Evolutionary conservation across 2,797 vertebrate species (phyloP).

Genomic region (Pangasius macronema): DNA sequence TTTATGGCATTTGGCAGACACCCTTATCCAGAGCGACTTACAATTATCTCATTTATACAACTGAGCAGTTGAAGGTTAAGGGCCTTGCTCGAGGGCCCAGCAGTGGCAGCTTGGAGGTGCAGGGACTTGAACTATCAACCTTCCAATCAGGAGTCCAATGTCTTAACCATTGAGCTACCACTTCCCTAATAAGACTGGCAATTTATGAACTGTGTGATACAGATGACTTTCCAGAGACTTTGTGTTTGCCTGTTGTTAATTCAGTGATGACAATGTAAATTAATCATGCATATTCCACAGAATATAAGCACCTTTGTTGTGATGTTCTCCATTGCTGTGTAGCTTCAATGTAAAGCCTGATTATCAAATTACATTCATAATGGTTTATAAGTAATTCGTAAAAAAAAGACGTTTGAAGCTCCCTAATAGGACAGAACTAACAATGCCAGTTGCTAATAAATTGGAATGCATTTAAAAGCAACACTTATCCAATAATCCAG

Average conservation of each 20-base stretch:
- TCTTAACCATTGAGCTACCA: too few relatives aligned
- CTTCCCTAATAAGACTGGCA: slow-evolving; percentile 7
- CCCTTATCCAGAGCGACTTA: too few relatives aligned
- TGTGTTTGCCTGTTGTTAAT: not conserved
- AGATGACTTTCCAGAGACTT: not conserved
- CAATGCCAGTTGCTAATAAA: not conserved
- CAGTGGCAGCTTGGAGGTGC: too few relatives aligned
- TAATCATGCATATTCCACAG: not conserved
- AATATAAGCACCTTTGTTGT: not conserved
- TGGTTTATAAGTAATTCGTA: not conserved
- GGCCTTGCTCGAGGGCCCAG: too few relatives aligned
- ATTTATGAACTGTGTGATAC: not conserved
- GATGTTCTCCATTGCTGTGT: not conserved
- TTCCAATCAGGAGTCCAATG: too few relatives aligned
- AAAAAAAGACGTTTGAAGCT: not conserved
- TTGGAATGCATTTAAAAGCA: not conserved
- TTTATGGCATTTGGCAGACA: too few relatives aligned
- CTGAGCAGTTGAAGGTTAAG: too few relatives aligned
- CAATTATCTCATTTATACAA: too few relatives aligned
- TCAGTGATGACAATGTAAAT: not conserved
- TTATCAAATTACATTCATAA: not conserved
- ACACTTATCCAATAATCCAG: not conserved
- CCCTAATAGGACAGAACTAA: not conserved
- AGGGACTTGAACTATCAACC: too few relatives aligned
- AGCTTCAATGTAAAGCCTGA: not conserved